These are phyloP conservation scores for Heliothis subflexa DNA, from an alignment of 1,140 invertebrate genomes.

Conservation along the genomic window DNA sequence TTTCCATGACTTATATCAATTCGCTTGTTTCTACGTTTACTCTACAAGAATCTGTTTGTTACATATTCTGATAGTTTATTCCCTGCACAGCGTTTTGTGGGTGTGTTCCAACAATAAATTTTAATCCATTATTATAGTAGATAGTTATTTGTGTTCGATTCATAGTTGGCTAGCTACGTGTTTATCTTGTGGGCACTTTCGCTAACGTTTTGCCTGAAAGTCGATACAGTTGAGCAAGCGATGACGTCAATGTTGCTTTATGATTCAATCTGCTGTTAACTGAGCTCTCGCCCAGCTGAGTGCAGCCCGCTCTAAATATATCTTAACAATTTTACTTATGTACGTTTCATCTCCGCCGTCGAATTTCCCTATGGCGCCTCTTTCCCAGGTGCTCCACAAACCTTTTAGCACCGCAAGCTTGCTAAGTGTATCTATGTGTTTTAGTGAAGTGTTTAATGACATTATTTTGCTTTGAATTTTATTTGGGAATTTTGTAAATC, in stretches of 20 bases:
- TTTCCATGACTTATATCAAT: not conserved
- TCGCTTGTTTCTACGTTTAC: slow-evolving; percentile 11
- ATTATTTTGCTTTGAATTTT: too few species aligned
- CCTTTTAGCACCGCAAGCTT: not conserved
- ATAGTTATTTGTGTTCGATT: slow-evolving; percentile 45
- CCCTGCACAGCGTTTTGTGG: slow-evolving; percentile 24
- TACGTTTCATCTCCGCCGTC: slow-evolving; percentile 59
- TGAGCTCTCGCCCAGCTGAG: slow-evolving; percentile 78
- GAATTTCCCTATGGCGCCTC: slow-evolving; percentile 42
- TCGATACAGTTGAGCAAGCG: slow-evolving; percentile 62
- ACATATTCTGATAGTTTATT: slow-evolving; percentile 33
- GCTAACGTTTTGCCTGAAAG: slow-evolving; percentile 59
- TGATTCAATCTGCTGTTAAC: slow-evolving; percentile 79
- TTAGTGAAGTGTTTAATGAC: too few species aligned
- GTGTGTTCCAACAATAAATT: slow-evolving; percentile 32
- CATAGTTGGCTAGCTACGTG: slow-evolving; percentile 47
- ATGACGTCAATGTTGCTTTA: slow-evolving; percentile 82
- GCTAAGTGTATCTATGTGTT: not conserved
- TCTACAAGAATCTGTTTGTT: slow-evolving; percentile 27
- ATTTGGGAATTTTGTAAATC: too few species aligned
- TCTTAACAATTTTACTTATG: slow-evolving; percentile 71
- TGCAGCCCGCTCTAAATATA: slow-evolving; percentile 82
- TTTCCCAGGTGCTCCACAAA: not conserved
- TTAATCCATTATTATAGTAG: slow-evolving; percentile 37
- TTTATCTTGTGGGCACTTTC: slow-evolving; percentile 63